Evolutionary conservation across 2,888 invertebrate species (phyloP).

Genomic region (Drosophila imparisetae): DNA sequence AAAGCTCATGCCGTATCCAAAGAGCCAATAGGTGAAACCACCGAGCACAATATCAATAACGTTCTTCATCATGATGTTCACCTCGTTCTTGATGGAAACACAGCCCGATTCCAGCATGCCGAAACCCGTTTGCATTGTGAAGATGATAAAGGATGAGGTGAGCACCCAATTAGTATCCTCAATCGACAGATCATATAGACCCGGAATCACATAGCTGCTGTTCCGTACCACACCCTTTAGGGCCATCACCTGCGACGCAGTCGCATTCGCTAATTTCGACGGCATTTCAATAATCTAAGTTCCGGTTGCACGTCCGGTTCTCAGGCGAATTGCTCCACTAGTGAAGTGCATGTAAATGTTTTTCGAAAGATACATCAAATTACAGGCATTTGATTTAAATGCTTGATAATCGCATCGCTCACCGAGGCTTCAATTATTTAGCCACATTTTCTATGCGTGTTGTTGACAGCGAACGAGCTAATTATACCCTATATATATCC

Average conservation of each 20-base stretch:
- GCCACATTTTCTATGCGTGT: constrained; percentile 56
- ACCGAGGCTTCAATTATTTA: constrained; percentile 58
- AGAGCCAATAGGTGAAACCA: constrained; percentile 95
- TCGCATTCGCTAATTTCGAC: constrained; percentile 75
- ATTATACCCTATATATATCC: constrained; percentile 37
- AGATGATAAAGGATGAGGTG: constrained; percentile 94
- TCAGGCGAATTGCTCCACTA: constrained; percentile 20
- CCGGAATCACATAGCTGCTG: constrained; percentile 85
- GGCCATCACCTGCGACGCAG: constrained; percentile 79
- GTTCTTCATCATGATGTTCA: constrained; percentile 99
- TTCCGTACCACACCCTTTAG: constrained; percentile 82
- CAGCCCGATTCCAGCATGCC: constrained; percentile 97
- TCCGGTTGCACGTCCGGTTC: constrained; percentile 22
- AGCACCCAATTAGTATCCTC: constrained; percentile 96
- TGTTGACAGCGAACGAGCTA: constrained; percentile 44
- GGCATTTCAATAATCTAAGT: constrained; percentile 57
- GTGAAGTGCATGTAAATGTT: constrained; percentile 29
- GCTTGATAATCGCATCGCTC: constrained; percentile 50
- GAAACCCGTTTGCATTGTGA: constrained; percentile 97
- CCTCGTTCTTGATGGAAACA: constrained; percentile 96
- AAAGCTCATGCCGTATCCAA: constrained; percentile 96
- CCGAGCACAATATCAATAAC: constrained; percentile 96
- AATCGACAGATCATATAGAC: constrained; percentile 88
- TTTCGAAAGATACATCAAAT: constrained; percentile 49
- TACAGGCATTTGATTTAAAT: constrained; percentile 68